A percentile compares a stretch with the other conserved stretches of the same genome.
phyloP scores from a whole-genome alignment of 2,797 vertebrate species.

The Morelia viridis region DNA sequence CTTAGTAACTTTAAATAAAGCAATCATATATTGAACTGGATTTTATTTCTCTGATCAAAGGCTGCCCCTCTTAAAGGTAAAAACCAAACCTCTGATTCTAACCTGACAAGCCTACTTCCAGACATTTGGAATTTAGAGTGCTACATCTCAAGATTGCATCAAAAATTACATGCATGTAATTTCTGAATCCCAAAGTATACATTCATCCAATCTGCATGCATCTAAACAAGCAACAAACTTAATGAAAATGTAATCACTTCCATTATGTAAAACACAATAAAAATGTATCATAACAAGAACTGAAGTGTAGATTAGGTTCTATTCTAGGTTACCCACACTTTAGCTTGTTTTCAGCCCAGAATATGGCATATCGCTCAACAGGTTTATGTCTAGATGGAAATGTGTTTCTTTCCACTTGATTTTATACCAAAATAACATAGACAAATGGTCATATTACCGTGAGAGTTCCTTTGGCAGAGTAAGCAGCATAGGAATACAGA shows the following conservation, averaged over 20 bases:
- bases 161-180: not conserved
- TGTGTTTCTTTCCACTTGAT: conserved; percentile 51
- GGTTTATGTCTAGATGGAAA: conserved; percentile 55
- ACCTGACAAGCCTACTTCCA: not conserved
- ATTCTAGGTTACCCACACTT: not conserved
- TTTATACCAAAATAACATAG: conserved; percentile 69
- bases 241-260: not conserved
- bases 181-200: not conserved
- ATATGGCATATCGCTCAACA: conserved; percentile 42
- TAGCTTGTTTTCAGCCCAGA: conserved; percentile 12
- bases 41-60: too few species aligned
- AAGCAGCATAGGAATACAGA: conserved; percentile 84
- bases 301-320: not conserved
- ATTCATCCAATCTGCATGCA: not conserved
- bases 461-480: conserved; percentile 87
- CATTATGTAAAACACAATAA: not conserved
- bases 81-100: not conserved
- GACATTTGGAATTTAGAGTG: not conserved
- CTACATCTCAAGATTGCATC: not conserved
- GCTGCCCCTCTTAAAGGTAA: not conserved
- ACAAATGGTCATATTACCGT: conserved; percentile 81
- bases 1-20: not conserved
- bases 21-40: not conserved
- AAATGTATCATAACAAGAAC: not conserved
- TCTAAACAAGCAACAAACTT: not conserved